Evolutionary conservation across 2,797 vertebrate genomes (phyloP), one percentile per base, ranked within the genome.

Genomic region (Mycteria americana): DNA sequence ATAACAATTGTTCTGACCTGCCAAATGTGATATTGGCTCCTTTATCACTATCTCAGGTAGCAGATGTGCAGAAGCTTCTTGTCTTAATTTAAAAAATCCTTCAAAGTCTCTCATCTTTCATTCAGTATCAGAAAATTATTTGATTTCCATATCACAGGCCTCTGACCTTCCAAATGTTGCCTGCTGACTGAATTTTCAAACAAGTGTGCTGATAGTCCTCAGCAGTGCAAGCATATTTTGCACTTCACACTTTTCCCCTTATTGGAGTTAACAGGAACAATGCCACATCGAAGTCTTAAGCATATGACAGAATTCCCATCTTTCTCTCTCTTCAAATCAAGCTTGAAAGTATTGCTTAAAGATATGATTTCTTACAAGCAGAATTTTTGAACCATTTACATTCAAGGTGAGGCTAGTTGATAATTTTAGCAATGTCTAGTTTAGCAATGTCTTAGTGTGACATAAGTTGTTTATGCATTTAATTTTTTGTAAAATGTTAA

Each of bases 121-220:
- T 76, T 80, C 23, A 41, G 14, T n/a, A 57, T 72, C 68, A 89
- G 48, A 83, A 83, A 74, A 70, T 63, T 17, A 56, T 69, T 87
- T 89, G 27, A 85, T 88, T 96, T 93, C 53, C n/a, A 5, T 54
- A 69, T 87, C 65, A 84, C n/a, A 86, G 53, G 16, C 41, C 50
- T 91, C 85, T 88, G 73, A 75, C 85, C 72, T 93, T 88, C 75
- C 50, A 64, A 94, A 88, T 74, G 31, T 67, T 91, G 27, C 77
- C 62, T 68, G 27, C 48, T 87, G 70, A 75, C 37, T 57, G 89
- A 68, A 87, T 81, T 95, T 93, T 91, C 87, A 57, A 57, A 67
- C 18, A 68, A 85, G 41, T 35, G 27, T 89, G 62, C 50, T 43
- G 50, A 33, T 33, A 88, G 72, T 87, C 69, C 65, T 81, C 37